Percentiles rank a stretch among this genome's conserved stretches.
phyloP scores from a whole-genome alignment of 2,113 vertebrate genomes.

The Salvelinus sp. region DNA sequence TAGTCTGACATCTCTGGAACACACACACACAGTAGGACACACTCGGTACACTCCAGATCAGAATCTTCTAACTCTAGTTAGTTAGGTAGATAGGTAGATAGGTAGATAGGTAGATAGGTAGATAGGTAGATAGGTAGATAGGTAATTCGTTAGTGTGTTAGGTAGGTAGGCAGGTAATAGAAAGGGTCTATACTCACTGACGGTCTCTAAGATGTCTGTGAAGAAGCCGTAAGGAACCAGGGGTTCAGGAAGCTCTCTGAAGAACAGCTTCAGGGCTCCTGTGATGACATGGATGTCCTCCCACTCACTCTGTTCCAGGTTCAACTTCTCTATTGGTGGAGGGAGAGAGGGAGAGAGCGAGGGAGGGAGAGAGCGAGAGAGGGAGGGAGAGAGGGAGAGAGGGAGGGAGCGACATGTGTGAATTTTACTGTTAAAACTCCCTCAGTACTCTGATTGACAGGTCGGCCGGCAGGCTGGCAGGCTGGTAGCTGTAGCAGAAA shows the following conservation, averaged over 20 bases:
- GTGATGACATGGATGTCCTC: slow-evolving; percentile 91
- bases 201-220: slow-evolving; percentile 74
- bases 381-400: no score
- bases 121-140: no score
- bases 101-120: no score
- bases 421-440: neutral
- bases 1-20: slow-evolving; percentile 77
- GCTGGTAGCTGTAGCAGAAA: no score
- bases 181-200: slow-evolving; percentile 74
- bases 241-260: slow-evolving; percentile 90
- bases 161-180: no score
- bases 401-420: slow-evolving; percentile 1
- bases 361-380: no score
- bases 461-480: no score
- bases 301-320: slow-evolving; percentile 85
- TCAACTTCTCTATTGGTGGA: slow-evolving; percentile 81
- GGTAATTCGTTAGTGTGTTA: no score
- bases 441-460: neutral
- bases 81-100: no score
- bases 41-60: no score
- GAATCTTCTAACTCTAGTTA: no score
- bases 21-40: neutral
- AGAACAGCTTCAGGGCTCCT: slow-evolving; percentile 90
- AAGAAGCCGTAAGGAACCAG: slow-evolving; percentile 79
- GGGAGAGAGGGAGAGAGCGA: neutral